Conservation (phyloP, 2,888 invertebrate species). For the Aphidoletes aphidimyza region DNA sequence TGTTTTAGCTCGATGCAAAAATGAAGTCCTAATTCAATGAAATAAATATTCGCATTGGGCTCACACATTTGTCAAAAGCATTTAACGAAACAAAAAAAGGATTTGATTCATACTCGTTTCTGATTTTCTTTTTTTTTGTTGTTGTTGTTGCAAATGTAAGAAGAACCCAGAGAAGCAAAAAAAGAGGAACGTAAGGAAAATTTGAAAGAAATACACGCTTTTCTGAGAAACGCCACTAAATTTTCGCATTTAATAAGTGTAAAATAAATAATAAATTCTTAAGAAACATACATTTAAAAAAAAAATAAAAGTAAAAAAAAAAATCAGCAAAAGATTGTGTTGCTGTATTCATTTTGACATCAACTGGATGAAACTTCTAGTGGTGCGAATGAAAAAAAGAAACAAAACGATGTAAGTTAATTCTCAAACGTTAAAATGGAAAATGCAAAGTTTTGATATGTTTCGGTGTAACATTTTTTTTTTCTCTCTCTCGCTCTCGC, state of each 20-base stretch:
- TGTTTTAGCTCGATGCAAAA: too few species aligned
- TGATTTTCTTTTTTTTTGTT: too few species aligned
- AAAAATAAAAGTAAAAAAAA: not conserved
- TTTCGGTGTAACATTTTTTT: not conserved
- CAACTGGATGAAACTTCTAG: not conserved
- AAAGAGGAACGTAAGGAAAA: too few species aligned
- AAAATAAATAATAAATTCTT: not conserved
- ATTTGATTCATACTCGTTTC: too few species aligned
- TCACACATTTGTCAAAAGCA: too few species aligned
- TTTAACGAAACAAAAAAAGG: too few species aligned
- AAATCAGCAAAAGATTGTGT: not conserved
- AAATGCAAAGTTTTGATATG: not conserved
- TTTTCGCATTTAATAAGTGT: conserved; percentile 12
- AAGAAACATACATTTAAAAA: not conserved
- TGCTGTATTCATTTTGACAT: not conserved
- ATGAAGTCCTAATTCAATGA: too few species aligned
- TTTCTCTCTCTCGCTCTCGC: too few species aligned
- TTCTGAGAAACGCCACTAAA: not conserved
- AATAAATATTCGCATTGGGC: too few species aligned
- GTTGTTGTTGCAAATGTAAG: not conserved
- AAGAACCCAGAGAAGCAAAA: not conserved
- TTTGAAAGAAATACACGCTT: too few species aligned
- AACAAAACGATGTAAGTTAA: not conserved
- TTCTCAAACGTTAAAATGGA: not conserved
- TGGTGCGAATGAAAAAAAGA: too few species aligned